Evolutionary conservation across 2,113 vertebrate genomes (phyloP).

Genomic region (Propithecus coquereli): DNA sequence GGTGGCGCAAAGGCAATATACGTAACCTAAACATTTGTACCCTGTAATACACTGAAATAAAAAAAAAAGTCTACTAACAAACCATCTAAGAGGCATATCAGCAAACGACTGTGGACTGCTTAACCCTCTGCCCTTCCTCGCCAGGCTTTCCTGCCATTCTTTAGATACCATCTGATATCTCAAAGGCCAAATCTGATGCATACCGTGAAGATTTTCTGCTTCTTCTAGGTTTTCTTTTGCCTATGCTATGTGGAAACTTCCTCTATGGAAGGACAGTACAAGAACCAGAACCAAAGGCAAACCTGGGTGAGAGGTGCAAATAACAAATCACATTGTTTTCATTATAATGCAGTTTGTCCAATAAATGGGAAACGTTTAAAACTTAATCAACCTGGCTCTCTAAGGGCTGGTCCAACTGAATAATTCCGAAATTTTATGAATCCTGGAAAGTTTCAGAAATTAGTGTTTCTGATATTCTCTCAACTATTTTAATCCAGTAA

Average conservation of each 20-base stretch:
- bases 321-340: neutral
- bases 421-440: neutral
- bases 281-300: neutral
- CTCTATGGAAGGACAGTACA: neutral
- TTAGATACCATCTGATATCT: neutral
- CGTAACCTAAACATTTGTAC: too few relatives aligned
- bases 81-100: neutral
- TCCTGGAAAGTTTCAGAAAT: neutral
- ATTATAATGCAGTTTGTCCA: neutral
- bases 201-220: neutral
- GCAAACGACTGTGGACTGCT: neutral
- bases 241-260: neutral
- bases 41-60: too few relatives aligned
- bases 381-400: neutral
- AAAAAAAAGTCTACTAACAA: neutral
- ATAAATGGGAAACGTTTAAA: neutral
- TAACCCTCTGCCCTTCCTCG: neutral
- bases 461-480: neutral
- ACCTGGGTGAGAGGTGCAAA: neutral
- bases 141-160: neutral
- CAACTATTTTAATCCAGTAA: neutral
- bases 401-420: neutral
- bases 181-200: neutral
- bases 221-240: neutral
- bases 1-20: too few relatives aligned